Evolutionary conservation across 2,888 invertebrate species (phyloP), one percentile per base, ranked within the genome.

Genomic region (Notodonta dromedarius): DNA sequence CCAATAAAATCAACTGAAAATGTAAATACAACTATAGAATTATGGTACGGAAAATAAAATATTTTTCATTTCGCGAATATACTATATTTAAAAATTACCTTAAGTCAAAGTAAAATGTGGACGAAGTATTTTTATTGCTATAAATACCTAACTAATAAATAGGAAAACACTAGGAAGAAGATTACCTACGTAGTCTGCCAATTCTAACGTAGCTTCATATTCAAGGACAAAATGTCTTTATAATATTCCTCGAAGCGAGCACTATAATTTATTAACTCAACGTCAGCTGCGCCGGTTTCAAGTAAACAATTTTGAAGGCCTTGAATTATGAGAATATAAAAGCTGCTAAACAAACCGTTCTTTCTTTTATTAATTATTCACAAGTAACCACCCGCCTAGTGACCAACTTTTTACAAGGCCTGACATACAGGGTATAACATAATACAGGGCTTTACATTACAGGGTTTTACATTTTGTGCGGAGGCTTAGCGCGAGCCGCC

Each of bases 211-310:
- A 46, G 46, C 11, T 48, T 4, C 14, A 16, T 50, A 16, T 16
- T 50, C 8, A 14, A 50, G 12, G 32, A 52, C 32, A 35, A 2
- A 24, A 24, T 52, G 52, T 52, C 13, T 9, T 12, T 12, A 52
- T 52, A 24, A 13, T 52, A 32, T 52, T 32, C 12, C 12, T 13
- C 13, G 32, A 9, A 50, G 50, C 46, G 46, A 46, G 46, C 16
- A 16, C 32, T 52, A 52, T 52, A 32, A 52, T 52, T 52, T 32
- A 52, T 32, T 52, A 52, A 35, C 12, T 52, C 52, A 52, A 52
- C 52, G 52, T 32, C 52, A 52, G 32, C 52, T 52, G 52, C 32
- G 32, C 16, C 52, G 13, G 13, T 52, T 50, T 13, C 32, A 52
- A 8, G 52, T 13, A 32, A 32, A 52, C 52, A 52, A 52, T 52